A percentile compares a stretch with the other conserved stretches of the same genome.
phyloP scores from a whole-genome alignment of 2,113 vertebrate genomes.

The Vicugna pacos region DNA sequence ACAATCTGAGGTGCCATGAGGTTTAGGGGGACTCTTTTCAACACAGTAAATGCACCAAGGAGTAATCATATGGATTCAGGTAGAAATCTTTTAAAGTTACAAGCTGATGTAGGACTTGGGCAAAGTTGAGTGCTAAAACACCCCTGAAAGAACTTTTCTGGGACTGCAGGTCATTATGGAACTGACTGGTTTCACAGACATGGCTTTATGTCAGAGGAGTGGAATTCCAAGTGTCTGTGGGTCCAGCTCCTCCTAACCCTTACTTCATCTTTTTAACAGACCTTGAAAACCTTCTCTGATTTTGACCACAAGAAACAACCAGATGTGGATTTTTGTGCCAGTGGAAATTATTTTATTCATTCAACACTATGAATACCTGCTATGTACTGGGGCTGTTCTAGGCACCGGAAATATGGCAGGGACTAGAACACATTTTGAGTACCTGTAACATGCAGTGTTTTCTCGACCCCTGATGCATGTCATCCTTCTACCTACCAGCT shows the following conservation, averaged over 20 bases:
- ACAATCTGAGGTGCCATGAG: neutral
- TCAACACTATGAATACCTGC: neutral
- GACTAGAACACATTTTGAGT: neutral
- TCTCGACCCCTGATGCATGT: neutral
- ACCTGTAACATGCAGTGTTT: neutral
- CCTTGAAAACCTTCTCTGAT: neutral
- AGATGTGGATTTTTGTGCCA: neutral
- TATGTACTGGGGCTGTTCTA: neutral
- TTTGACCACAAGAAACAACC: neutral
- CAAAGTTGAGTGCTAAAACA: neutral
- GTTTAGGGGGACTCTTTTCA: neutral
- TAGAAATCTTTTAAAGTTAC: slow-evolving; percentile 13
- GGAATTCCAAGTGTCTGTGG: neutral
- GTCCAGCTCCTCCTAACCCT: neutral
- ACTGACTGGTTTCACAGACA: neutral
- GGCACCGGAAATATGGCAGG: neutral
- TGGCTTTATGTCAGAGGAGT: neutral
- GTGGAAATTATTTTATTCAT: neutral
- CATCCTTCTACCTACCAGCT: neutral
- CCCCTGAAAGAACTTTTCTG: slow-evolving; percentile 32
- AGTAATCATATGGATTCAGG: slow-evolving; percentile 16
- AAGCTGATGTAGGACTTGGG: slow-evolving; percentile 36
- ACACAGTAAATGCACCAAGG: neutral
- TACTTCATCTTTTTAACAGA: neutral
- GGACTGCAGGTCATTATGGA: neutral